phyloP scores from a whole-genome alignment of 2,888 invertebrate species.

The Poecilobothrus nobilitatus region DNA sequence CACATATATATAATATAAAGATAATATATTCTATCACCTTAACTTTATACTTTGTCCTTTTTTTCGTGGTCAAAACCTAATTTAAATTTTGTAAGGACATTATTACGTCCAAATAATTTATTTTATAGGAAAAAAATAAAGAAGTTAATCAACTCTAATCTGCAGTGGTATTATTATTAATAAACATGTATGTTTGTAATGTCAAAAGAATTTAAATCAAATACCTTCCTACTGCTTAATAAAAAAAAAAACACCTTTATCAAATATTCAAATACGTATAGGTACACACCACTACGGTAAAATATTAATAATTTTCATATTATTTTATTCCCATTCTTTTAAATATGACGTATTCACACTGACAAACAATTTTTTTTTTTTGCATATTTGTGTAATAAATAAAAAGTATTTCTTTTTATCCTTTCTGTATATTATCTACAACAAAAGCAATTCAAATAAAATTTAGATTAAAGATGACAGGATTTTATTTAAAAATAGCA shows the following conservation, averaged over 20 bases:
- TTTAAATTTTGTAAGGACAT: too few species aligned
- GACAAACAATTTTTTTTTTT: too few species aligned
- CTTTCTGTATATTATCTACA: background rate
- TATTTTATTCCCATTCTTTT: background rate
- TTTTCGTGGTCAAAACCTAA: too few species aligned
- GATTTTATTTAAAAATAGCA: background rate
- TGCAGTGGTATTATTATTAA: too few species aligned
- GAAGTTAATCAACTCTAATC: too few species aligned
- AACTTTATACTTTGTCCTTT: too few species aligned
- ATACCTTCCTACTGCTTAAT: background rate
- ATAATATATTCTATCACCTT: too few species aligned
- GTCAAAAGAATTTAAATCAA: background rate
- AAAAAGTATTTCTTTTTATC: background rate
- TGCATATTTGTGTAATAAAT: background rate
- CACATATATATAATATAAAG: too few species aligned
- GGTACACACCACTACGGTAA: too few species aligned
- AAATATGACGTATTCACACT: background rate
- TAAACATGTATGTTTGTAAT: background rate
- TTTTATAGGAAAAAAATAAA: too few species aligned
- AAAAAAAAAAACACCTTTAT: background rate
- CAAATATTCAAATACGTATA: too few species aligned
- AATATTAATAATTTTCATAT: background rate
- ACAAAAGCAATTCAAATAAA: background rate
- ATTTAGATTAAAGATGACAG: background rate
- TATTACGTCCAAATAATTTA: too few species aligned